phyloP scores from a whole-genome alignment of 2,888 invertebrate genomes.

The Ophioninae sp. region DNA sequence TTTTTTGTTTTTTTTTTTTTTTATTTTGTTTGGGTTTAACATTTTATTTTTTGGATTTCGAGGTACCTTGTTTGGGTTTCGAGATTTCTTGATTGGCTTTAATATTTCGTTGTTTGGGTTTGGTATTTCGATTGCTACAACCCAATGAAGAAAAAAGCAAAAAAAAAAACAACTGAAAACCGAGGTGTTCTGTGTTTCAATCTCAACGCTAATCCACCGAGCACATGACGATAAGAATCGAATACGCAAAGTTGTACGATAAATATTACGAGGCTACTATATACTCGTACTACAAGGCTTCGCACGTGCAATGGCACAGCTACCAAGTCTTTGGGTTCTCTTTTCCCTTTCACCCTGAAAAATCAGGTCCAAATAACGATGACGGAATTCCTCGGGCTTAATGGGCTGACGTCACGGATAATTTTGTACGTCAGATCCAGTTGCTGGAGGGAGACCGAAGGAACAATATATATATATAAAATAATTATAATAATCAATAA shows the following conservation, averaged over 20 bases:
- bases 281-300: slow-evolving; percentile 7
- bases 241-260: slow-evolving; percentile 24
- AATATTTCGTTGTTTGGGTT: too few species aligned
- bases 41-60: too few species aligned
- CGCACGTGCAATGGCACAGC: slow-evolving; percentile 27
- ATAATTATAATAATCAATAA: not conserved
- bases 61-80: too few species aligned
- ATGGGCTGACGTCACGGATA: slow-evolving; percentile 55
- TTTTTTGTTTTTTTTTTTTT: too few species aligned
- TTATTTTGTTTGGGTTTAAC: too few species aligned
- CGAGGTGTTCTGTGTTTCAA: not conserved
- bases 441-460: slow-evolving; percentile 3
- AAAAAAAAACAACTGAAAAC: not conserved
- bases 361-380: slow-evolving; percentile 46
- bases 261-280: slow-evolving; percentile 26
- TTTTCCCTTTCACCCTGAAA: slow-evolving; percentile 12
- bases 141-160: not conserved
- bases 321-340: slow-evolving; percentile 25
- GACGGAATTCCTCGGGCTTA: slow-evolving; percentile 54
- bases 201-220: not conserved
- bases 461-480: not conserved
- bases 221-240: not conserved
- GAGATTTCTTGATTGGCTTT: too few species aligned
- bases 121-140: too few species aligned
- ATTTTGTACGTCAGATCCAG: slow-evolving; percentile 50